Evolutionary conservation across 2,797 vertebrate genomes (phyloP), one percentile per base, ranked within the genome.

Genomic region (Alosa sapidissima): DNA sequence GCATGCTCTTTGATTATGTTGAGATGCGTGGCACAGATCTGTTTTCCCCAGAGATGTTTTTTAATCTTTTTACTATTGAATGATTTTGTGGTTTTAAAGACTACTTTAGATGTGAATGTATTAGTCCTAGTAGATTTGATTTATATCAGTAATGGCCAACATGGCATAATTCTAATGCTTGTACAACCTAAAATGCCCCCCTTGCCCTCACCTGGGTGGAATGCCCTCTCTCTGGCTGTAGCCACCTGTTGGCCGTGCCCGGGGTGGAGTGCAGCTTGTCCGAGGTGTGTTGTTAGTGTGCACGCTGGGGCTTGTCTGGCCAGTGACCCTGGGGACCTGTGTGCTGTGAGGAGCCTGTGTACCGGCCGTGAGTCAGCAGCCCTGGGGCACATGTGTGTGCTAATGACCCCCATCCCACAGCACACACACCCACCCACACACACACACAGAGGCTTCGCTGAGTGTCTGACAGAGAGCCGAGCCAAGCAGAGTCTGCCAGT

Each of bases 211-310:
- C 60, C 2, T 62, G 33, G 21, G 51, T 82, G 33, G 41, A 84
- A 83, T 84, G 68, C 81, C 81, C 82, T 72, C 81, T 68, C 33
- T 72, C 28, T 82, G 83, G 81, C 52, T 58, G 82, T 60, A 82
- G 83, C 82, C 49, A 55, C 14, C 82, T 55, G 9, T 14, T 41
- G 28, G 65, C 82, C 62, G 14, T 82, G 24, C 54, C 36, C 10
- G 54, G 33, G 16, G 68, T 83, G 83, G 65, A 24, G 68, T 81
- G 81, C 55, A 62, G 58, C 21, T 24, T 62, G 58, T 62, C 6
- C 1, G 28, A 28, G 11, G 82, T 86, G 28, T 28, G 28, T 86
- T 88, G 84, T 85, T 86, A 84, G 86, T 82, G 58, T 60, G 82
- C 82, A 81, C 81, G 83, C 49, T 13, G 10, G 13, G 47, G 81